Evolutionary conservation across 2,797 vertebrate genomes (phyloP).

Genomic region (Coccyzus lansbergi): DNA sequence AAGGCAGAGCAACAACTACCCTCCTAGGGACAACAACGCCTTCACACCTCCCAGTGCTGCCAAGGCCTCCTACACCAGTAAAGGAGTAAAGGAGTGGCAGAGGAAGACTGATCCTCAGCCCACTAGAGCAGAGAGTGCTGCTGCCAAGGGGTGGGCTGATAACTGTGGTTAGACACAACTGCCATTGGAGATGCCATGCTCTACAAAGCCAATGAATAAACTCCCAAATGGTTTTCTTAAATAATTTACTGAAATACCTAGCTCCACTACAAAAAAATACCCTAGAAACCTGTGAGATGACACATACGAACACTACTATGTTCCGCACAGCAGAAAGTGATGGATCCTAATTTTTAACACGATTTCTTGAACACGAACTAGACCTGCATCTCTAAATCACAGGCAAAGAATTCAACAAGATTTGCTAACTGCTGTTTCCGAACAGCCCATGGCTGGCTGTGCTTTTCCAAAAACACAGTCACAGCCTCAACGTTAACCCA

Average conservation of each 20-base stretch:
- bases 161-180: too few relatives aligned
- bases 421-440: background rate
- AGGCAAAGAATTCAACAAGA: background rate
- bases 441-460: background rate
- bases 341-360: accelerated
- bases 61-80: accelerated
- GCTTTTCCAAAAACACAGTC: background rate
- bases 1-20: background rate
- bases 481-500: background rate
- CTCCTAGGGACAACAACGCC: background rate
- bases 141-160: background rate
- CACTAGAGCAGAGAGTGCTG: background rate
- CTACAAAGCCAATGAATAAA: background rate
- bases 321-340: background rate
- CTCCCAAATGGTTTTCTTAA: background rate
- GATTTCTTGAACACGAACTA: background rate
- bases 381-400: background rate
- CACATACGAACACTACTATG: background rate
- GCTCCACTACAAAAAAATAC: background rate
- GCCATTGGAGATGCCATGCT: background rate
- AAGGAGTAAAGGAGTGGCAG: background rate
- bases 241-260: background rate
- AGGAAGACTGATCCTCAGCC: background rate
- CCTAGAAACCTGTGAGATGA: background rate
- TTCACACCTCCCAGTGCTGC: background rate